These are phyloP conservation scores for Heliconius hermathena DNA, from an alignment of 1,140 invertebrate genomes.

Conservation along the genomic window DNA sequence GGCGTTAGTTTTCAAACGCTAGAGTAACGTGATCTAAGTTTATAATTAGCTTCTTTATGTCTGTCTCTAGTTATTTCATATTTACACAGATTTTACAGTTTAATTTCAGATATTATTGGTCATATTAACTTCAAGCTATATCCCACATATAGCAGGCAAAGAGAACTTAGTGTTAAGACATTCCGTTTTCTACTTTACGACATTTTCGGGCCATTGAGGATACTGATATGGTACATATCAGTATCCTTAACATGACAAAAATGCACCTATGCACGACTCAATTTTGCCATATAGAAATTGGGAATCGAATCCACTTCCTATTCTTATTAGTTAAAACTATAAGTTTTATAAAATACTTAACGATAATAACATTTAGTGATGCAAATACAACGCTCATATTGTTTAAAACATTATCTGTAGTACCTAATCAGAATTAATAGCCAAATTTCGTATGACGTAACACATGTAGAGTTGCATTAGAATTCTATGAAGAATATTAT, in stretches of 20 bases:
- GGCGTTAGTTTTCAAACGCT: conserved; percentile 25
- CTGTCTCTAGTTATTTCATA: background rate
- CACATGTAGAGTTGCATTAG: background rate
- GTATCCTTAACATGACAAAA: too few species aligned
- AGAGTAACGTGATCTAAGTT: conserved; percentile 14
- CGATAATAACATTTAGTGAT: background rate
- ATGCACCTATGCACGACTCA: too few species aligned
- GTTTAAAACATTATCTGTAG: background rate
- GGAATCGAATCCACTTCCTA: too few species aligned
- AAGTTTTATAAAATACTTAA: background rate
- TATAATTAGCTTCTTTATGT: background rate
- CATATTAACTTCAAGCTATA: background rate
- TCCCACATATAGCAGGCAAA: background rate
- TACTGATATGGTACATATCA: too few species aligned
- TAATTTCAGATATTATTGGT: too few species aligned
- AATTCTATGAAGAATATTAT: background rate
- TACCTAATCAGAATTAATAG: conserved; percentile 4
- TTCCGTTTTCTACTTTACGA: background rate
- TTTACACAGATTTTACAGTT: background rate
- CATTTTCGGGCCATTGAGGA: too few species aligned
- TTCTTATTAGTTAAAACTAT: background rate
- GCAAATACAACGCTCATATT: background rate
- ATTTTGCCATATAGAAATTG: too few species aligned
- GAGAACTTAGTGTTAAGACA: background rate
- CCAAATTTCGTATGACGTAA: conserved; percentile 10